Evolutionary conservation across 2,113 vertebrate genomes (phyloP), one percentile per base, ranked within the genome.

Genomic region (Channa argus): DNA sequence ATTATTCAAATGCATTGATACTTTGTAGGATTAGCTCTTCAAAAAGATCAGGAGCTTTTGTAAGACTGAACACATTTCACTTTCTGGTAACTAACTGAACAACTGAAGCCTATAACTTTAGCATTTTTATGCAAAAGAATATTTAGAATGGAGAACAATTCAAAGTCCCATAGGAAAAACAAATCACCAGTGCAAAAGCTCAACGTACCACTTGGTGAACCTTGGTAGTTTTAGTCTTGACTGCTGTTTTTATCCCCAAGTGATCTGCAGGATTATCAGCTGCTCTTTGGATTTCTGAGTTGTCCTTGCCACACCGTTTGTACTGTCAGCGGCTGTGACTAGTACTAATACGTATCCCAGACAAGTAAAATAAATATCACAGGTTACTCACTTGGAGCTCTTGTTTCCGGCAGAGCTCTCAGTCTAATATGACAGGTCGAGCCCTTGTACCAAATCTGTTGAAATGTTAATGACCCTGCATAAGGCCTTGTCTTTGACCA

Each of bases 1-100:
- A 65, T 80, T 71, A 79, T 85, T 78, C 54, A 83, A 75, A 80
- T 80, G 52, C 50, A 66, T 72, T 9, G 4, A 74, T 69, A 58
- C 14, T 8, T 52, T 56, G 55, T 50, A 69, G 41, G 37, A 38
- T 63, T 45, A 70, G 54, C 43, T 68, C 44, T 3, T 68, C 34
- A 67, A 41, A 55, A 74, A 47, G 61, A 83, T 45, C 38, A 0
- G 4, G 2, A 70, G 54, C 6, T 7, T 63, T 51, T 68, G 14
- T 56, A 44, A 54, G 34, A 54, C 11, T 37, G 39, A 61, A 13
- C 2, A 2, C 15, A 13, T 39, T 52, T 55, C 34, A 10, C 38
- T 15, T 59, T 55, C n/a, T 52, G 47, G 5, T 24, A 58, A 14
- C 5, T 24, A 58, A 14, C 5, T 9, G 37, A 7, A 24, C 24